Base-by-base conservation (phyloP, 2,888 invertebrate species). In the Megaustenia siamemsis region DNA sequence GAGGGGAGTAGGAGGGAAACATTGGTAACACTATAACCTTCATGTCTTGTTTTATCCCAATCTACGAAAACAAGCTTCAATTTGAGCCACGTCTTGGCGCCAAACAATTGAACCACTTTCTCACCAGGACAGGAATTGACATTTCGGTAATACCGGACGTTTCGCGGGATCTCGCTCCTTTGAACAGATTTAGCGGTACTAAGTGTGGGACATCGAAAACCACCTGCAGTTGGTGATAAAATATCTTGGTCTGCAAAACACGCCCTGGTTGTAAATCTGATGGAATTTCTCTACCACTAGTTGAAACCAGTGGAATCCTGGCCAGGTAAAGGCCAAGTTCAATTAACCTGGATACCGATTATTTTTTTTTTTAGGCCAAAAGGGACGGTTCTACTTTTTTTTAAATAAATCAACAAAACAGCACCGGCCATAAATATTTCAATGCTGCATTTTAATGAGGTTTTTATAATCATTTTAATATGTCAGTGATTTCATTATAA, bases 51-150 rank as follows among this genome's bases (percentile, higher is more conserved):
- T 60, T 60, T 78, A 66, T 18, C 63, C 21, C 21, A 1, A 66
- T 66, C 63, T 63, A 28, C 40, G 24, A 28, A 78, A 60, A 78
- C 66, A 45, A 45, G 63, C 63, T 66, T 1, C 4, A 78, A 15
- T 78, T 78, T 66, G 43, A n/a, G 45, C 28, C 12, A 24, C 28
- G 35, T 43, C 35, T n/a, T 21, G 40, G n/a, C 43, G 28, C 43
- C 12, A 21, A 78, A 78, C 78, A 78, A 78, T 63, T 80, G 49
- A 80, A 68, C 38, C 40, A 80, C 53, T 56, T 71, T 35, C 56
- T 21, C 38, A 80, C 68, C 45, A n/a, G 12, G 24, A 35, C 18
- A 18, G 69, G 24, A 68, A 40, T 38, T 49, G 69, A 53, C 53
- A 80, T 80, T 53, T 69, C 49, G 12, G 60, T 60, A 78, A 78